Evolutionary conservation across 1,140 invertebrate species (phyloP).

Genomic region (Drosophila kikkawai): DNA sequence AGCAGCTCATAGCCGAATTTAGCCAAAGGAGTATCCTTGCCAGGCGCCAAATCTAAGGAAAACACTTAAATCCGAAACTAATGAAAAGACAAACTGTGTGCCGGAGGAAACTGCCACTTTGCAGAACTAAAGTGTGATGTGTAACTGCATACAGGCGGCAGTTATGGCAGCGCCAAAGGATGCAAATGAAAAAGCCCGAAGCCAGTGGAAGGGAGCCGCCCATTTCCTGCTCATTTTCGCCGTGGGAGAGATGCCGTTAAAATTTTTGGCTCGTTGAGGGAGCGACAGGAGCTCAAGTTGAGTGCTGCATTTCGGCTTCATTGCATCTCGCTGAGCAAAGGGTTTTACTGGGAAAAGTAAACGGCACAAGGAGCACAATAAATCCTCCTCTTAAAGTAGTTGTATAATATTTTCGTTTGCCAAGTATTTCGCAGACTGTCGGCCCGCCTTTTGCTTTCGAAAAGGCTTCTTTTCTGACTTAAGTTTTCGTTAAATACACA

Average conservation of each 20-base stretch:
- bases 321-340: slow-evolving; percentile 60
- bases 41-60: background rate
- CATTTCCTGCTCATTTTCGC: slow-evolving; percentile 42
- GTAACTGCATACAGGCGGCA: slow-evolving; percentile 42
- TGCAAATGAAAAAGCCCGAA: slow-evolving; percentile 49
- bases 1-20: background rate
- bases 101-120: slow-evolving; percentile 29
- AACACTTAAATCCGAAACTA: slow-evolving; percentile 37
- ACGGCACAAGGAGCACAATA: slow-evolving; percentile 57
- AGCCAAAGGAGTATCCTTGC: background rate
- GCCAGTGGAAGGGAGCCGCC: slow-evolving; percentile 25
- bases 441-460: slow-evolving; percentile 33
- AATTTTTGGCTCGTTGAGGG: slow-evolving; percentile 46
- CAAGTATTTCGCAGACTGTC: slow-evolving; percentile 60
- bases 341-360: slow-evolving; percentile 8
- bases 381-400: slow-evolving; percentile 70
- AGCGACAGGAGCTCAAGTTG: slow-evolving; percentile 57
- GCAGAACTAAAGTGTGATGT: slow-evolving; percentile 32
- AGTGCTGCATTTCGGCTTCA: slow-evolving; percentile 77
- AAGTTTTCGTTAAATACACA: slow-evolving; percentile 70
- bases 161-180: slow-evolving; percentile 43
- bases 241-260: slow-evolving; percentile 30
- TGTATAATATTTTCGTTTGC: slow-evolving; percentile 57
- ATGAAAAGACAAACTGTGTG: slow-evolving; percentile 50
- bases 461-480: slow-evolving; percentile 63